Evolutionary conservation across 2,113 vertebrate species (phyloP).

Genomic region (Ardeotis arabs): DNA sequence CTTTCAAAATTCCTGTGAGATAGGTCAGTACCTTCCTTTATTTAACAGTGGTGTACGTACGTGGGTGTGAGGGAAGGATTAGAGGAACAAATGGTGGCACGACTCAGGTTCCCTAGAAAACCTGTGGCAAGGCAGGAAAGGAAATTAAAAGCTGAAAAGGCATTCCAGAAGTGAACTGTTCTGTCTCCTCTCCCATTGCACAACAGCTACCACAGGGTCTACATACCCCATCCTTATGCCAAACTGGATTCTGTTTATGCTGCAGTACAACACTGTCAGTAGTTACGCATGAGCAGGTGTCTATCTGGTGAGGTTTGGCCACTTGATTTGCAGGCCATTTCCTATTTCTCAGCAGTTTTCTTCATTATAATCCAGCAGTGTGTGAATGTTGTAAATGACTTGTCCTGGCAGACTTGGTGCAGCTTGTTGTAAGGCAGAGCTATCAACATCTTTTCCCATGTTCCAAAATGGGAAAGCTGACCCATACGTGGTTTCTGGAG

Average conservation of each 20-base stretch:
- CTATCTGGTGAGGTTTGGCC: background rate
- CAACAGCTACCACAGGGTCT: background rate
- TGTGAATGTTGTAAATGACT: background rate
- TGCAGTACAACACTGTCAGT: background rate
- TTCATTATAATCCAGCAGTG: background rate
- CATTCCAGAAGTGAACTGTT: background rate
- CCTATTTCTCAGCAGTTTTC: background rate
- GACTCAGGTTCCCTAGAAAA: background rate
- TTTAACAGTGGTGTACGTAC: background rate
- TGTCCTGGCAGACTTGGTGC: background rate
- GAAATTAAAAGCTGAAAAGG: background rate
- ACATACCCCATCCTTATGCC: background rate
- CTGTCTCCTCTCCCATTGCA: background rate
- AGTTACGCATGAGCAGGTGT: accelerated
- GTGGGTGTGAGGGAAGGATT: background rate
- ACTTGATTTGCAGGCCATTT: background rate
- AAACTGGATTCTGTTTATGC: background rate
- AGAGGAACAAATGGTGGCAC: background rate
- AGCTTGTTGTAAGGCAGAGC: background rate
- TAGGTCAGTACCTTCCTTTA: background rate
- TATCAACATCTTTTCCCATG: background rate
- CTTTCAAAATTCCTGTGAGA: background rate
- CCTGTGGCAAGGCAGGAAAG: background rate
- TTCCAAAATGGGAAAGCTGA: background rate
- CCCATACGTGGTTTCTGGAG: background rate